phyloP scores from a whole-genome alignment of 2,888 invertebrate species.

The Cepaea hortensis region DNA sequence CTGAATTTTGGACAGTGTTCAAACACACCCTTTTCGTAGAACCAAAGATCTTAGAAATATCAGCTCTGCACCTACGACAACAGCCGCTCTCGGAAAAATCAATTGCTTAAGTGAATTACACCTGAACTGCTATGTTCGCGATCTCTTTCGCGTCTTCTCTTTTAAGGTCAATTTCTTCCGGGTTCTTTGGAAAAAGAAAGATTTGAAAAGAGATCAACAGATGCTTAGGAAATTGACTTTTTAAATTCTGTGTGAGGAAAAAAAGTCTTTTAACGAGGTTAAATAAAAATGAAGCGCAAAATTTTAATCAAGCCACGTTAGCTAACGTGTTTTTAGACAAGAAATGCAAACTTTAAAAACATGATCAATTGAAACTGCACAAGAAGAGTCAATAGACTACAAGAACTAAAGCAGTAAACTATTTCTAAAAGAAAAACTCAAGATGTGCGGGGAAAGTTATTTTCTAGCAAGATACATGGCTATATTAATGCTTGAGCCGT shows the following conservation, averaged over 20 bases:
- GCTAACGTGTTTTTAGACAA: not conserved
- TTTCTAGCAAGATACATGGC: not conserved
- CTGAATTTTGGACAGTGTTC: too few species aligned
- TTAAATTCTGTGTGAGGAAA: not conserved
- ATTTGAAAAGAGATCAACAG: not conserved
- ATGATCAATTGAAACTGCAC: not conserved
- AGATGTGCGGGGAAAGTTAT: not conserved
- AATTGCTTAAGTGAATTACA: conserved; percentile 23
- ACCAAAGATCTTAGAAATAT: too few species aligned
- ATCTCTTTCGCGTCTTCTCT: not conserved
- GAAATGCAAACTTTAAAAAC: not conserved
- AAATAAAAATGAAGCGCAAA: too few species aligned
- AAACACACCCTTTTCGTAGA: too few species aligned
- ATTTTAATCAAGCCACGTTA: too few species aligned
- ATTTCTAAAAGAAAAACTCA: not conserved
- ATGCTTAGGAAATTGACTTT: not conserved
- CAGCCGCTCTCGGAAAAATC: not conserved
- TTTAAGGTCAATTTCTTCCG: conserved; percentile 3
- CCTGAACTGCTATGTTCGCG: not conserved
- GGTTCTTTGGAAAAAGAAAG: not conserved
- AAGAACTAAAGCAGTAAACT: conserved; percentile 1
- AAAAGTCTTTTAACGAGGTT: not conserved
- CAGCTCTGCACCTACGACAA: conserved; percentile 14
- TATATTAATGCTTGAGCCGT: conserved; percentile 19
- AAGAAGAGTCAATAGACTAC: not conserved